phyloP scores from a whole-genome alignment of 2,888 invertebrate species.

The Parelbella ahira region DNA sequence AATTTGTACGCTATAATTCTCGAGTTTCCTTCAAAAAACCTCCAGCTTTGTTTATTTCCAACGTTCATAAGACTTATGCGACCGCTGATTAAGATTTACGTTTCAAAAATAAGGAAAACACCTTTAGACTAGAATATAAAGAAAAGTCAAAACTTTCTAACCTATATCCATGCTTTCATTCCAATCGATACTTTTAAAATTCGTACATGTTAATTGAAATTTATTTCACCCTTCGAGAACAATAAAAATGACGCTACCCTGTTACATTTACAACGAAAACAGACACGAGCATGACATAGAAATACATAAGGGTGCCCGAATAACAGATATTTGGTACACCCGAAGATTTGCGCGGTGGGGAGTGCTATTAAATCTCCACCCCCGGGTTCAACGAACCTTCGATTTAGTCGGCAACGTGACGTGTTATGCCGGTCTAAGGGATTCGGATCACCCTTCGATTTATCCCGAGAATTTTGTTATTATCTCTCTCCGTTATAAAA shows the following conservation, averaged over 20 bases:
- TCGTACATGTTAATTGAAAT: conserved; percentile 9
- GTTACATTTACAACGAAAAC: conserved; percentile 25
- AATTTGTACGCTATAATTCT: too few relatives aligned
- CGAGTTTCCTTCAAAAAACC: too few relatives aligned
- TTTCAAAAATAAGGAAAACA: too few relatives aligned
- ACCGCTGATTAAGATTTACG: too few relatives aligned
- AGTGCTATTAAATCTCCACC: conserved; percentile 26
- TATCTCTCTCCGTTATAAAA: conserved; percentile 23
- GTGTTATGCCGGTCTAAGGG: conserved; percentile 19
- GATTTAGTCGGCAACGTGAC: conserved; percentile 21
- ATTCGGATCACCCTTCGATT: conserved; percentile 24
- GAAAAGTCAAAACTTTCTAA: too few relatives aligned
- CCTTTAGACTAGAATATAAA: too few relatives aligned
- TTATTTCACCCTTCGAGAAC: conserved; percentile 13
- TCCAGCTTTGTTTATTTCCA: too few relatives aligned
- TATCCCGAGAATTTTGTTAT: conserved; percentile 25
- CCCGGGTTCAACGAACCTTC: conserved; percentile 29
- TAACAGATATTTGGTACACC: conserved; percentile 25
- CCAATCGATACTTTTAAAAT: conserved; percentile 4
- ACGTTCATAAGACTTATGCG: too few relatives aligned
- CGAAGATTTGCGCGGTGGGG: conserved; percentile 28
- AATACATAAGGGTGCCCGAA: conserved; percentile 26
- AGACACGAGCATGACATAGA: conserved; percentile 24
- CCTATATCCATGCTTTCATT: conserved; percentile 1
- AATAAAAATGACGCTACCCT: conserved; percentile 21